Percentiles rank a stretch among this genome's conserved stretches.
Conservation (phyloP, 2,888 invertebrate species). For the Erebia aethiops region DNA sequence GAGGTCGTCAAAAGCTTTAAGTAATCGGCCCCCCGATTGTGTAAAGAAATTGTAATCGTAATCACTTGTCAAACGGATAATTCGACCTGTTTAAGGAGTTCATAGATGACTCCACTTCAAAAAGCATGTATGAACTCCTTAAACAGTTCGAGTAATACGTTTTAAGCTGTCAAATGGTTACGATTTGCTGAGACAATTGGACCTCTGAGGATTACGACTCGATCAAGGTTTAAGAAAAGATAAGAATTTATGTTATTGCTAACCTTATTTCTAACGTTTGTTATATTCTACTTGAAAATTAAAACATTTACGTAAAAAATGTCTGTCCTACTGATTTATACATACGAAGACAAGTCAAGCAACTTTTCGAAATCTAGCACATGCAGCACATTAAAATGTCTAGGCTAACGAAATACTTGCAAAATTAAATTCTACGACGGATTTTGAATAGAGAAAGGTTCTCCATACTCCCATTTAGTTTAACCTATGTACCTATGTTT, state of each 20-base stretch:
- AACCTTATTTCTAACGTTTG: background rate
- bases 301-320: background rate
- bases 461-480: too few species aligned
- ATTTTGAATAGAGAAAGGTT: background rate
- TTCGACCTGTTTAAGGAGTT: too few species aligned
- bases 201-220: background rate
- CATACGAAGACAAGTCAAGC: background rate
- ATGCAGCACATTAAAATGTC: background rate
- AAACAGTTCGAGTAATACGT: too few species aligned
- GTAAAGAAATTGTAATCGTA: background rate
- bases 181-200: too few species aligned
- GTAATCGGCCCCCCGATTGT: too few species aligned
- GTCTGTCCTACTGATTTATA: background rate
- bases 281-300: background rate
- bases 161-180: too few species aligned
- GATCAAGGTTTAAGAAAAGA: conserved; percentile 11
- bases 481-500: too few species aligned
- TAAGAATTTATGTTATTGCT: conserved; percentile 3
- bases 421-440: background rate
- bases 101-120: too few species aligned
- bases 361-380: background rate
- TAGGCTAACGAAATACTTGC: background rate
- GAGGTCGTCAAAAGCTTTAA: too few species aligned
- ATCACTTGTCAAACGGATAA: too few species aligned
- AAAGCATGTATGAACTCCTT: too few species aligned